Evolutionary conservation across 1,140 invertebrate species (phyloP).

Genomic region (Procambarus clarkii): DNA sequence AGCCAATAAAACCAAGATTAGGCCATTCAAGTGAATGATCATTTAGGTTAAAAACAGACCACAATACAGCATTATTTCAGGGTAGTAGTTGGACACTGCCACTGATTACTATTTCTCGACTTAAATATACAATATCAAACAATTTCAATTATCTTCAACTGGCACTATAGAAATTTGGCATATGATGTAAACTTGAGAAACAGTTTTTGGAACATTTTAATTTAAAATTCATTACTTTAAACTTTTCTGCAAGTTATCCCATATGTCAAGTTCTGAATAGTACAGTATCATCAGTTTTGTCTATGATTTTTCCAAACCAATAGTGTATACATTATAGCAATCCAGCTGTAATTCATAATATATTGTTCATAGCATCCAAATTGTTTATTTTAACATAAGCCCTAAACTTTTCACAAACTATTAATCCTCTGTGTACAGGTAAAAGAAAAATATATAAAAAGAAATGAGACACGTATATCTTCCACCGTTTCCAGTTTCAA

Average conservation of each 20-base stretch:
- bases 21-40: not conserved
- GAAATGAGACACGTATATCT: not conserved
- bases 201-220: not conserved
- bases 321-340: not conserved
- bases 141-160: conserved; percentile 5
- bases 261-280: no score
- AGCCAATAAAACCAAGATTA: conserved; percentile 15
- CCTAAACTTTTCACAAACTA: not conserved
- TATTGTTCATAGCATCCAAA: not conserved
- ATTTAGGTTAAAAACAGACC: conserved; percentile 15
- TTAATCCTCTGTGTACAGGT: not conserved
- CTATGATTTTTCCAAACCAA: not conserved
- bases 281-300: not conserved
- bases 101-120: not conserved
- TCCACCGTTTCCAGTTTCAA: not conserved
- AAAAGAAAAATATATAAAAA: not conserved
- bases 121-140: not conserved
- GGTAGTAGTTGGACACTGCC: not conserved
- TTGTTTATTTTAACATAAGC: not conserved
- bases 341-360: not conserved
- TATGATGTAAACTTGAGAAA: conserved; percentile 5
- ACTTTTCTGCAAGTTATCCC: not conserved
- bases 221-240: not conserved
- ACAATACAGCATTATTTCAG: conserved; percentile 12
- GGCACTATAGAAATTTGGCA: conserved; percentile 11